phyloP scores from a whole-genome alignment of 2,888 invertebrate genomes.

The Aproaerema taeniolella region DNA sequence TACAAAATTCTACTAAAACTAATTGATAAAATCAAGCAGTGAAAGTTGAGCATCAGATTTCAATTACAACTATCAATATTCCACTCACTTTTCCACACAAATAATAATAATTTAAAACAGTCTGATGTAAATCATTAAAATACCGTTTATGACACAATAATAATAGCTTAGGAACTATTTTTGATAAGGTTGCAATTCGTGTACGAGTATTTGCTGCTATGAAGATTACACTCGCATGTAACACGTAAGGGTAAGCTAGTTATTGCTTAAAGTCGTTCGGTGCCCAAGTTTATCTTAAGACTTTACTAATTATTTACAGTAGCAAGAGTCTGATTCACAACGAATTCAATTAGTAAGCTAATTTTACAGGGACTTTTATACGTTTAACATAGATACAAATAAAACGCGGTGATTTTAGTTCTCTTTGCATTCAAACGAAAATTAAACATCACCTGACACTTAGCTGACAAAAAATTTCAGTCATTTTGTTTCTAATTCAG shows the following conservation, averaged over 20 bases:
- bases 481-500: constrained; percentile 41
- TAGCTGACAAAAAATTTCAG: constrained; percentile 34
- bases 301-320: neutral
- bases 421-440: too few species aligned
- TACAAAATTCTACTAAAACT: constrained; percentile 44
- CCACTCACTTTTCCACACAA: constrained; percentile 58
- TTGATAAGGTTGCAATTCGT: too few species aligned
- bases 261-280: neutral
- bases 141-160: constrained; percentile 15
- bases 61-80: constrained; percentile 28
- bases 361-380: too few species aligned
- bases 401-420: too few species aligned
- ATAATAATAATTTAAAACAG: constrained; percentile 61
- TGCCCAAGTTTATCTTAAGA: neutral
- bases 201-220: too few species aligned
- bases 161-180: constrained; percentile 22
- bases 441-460: constrained; percentile 13
- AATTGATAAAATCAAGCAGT: constrained; percentile 53
- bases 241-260: neutral
- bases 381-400: too few species aligned
- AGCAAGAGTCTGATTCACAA: neutral
- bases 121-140: constrained; percentile 4
- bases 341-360: neutral
- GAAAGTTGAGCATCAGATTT: constrained; percentile 69
- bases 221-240: neutral